Evolutionary conservation across 2,113 vertebrate genomes (phyloP).

Genomic region (Cynoglossus semilaevis): DNA sequence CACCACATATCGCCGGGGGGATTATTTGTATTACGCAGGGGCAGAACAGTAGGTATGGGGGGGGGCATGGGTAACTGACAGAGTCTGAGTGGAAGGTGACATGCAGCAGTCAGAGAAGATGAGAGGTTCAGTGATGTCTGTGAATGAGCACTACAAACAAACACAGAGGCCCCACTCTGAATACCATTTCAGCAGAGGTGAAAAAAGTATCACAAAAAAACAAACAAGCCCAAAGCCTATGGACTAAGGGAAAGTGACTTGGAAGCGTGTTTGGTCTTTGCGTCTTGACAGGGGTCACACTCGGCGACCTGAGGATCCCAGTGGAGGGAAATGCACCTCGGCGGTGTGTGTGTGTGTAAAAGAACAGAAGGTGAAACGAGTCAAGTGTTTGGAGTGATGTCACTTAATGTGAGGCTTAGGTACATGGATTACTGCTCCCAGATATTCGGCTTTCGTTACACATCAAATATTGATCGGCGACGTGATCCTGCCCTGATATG

Average conservation of each 20-base stretch:
- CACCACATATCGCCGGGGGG: conserved; percentile 52
- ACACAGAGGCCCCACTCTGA: too few species aligned
- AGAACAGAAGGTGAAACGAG: conserved; percentile 21
- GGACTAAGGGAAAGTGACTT: conserved; percentile 12
- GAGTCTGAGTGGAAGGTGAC: conserved; percentile 6
- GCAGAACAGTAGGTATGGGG: conserved; percentile 36
- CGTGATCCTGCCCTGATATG: conserved; percentile 18
- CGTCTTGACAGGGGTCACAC: conserved; percentile 49
- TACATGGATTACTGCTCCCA: not conserved
- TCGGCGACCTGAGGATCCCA: conserved; percentile 35
- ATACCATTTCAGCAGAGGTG: too few species aligned
- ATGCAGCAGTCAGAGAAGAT: not conserved
- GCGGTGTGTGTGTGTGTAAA: conserved; percentile 4
- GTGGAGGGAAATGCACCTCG: conserved; percentile 40
- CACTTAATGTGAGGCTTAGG: conserved; percentile 1
- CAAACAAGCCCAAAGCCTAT: too few species aligned
- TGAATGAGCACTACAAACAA: not conserved
- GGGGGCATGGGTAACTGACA: conserved; percentile 25
- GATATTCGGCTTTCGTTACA: conserved; percentile 42
- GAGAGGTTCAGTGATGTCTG: not conserved
- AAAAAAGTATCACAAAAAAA: too few species aligned
- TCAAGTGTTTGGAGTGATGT: conserved; percentile 38
- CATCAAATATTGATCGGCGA: conserved; percentile 30
- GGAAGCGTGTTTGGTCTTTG: conserved; percentile 34
- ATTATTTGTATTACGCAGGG: conserved; percentile 58